Base-by-base conservation (phyloP, 2,113 vertebrate species). In the Nothocercus julius region DNA sequence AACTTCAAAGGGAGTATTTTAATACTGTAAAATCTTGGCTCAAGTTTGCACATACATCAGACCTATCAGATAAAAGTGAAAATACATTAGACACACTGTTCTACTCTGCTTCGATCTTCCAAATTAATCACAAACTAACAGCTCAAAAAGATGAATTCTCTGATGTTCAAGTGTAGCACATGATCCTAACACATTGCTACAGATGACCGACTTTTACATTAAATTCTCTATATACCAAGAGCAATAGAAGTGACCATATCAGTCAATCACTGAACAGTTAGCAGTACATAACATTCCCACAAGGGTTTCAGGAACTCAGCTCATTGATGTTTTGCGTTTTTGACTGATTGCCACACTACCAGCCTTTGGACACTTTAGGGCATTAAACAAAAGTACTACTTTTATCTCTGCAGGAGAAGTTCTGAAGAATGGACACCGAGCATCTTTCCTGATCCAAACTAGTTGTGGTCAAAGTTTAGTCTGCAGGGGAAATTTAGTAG, bases 1-100 rank as follows among this genome's bases (percentile, higher is more conserved):
- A 90, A 68, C 67, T 92, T 95, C 89, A 93, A 81, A 93, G 20
- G 61, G 88, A 91, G 76, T 90, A 67, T 77, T 87, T 84, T 45
- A 83, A 58, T 20, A 74, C 58, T 1, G 27, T 19, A 58, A 25
- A 38, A 53, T 68, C 78, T 83, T 2, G 0, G 18, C 30, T 84
- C 75, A 51, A 77, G 73, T 49, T 75, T 51, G 74, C 49, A 82
- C 9, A 30, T 36, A 89, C 75, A 58, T 91, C 61, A 91, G 89
- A 54, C 7, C 38, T 64, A 76, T 5, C 12, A 92, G 88, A 82
- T 83, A 77, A 62, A 82, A 83, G 21, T 4, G 13, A 77, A 58
- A 28, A 63, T 25, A 21, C 13, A 17, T 6, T 10, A 34, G 30
- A 56, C 25, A 27, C 13, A 40, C 13, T 66, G 40, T 27, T 92